Evolutionary conservation across 2,888 invertebrate species (phyloP).

Genomic region (Phaonia tiefii): DNA sequence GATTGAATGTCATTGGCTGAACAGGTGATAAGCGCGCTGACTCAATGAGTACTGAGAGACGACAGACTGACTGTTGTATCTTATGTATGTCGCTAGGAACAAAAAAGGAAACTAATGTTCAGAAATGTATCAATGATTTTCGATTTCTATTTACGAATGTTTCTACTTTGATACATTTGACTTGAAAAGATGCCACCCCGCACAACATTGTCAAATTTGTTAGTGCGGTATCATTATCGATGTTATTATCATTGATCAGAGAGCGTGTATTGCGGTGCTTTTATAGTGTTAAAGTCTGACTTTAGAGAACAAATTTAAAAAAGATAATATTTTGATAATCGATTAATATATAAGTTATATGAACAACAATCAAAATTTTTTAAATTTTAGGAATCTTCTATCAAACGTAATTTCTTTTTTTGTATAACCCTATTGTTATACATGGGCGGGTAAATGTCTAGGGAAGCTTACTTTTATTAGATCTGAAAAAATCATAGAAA

Average conservation of each 20-base stretch:
- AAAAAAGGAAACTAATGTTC: conserved; percentile 40
- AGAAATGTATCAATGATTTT: conserved; percentile 35
- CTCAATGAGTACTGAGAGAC: not conserved
- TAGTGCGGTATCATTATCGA: not conserved
- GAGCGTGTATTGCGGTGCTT: not conserved
- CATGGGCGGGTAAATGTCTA: too few species aligned
- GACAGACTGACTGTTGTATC: not conserved
- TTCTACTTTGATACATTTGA: conserved; percentile 6
- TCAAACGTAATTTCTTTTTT: too few species aligned
- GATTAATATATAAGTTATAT: too few species aligned
- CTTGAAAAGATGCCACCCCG: conserved; percentile 21
- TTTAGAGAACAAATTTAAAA: too few species aligned
- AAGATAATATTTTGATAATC: too few species aligned
- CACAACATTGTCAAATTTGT: conserved; percentile 30
- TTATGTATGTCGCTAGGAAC: not conserved
- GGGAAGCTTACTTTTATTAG: too few species aligned
- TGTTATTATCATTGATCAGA: conserved; percentile 4
- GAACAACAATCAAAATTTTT: too few species aligned
- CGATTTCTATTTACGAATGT: conserved; percentile 3
- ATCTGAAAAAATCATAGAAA: too few species aligned
- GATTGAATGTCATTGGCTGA: conserved; percentile 52
- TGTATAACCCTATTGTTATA: too few species aligned
- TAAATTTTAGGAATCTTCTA: too few species aligned
- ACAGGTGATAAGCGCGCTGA: conserved; percentile 51
- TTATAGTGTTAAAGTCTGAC: not conserved